Evolutionary conservation across 1,140 invertebrate species (phyloP).

Genomic region (Drosophila tristis): DNA sequence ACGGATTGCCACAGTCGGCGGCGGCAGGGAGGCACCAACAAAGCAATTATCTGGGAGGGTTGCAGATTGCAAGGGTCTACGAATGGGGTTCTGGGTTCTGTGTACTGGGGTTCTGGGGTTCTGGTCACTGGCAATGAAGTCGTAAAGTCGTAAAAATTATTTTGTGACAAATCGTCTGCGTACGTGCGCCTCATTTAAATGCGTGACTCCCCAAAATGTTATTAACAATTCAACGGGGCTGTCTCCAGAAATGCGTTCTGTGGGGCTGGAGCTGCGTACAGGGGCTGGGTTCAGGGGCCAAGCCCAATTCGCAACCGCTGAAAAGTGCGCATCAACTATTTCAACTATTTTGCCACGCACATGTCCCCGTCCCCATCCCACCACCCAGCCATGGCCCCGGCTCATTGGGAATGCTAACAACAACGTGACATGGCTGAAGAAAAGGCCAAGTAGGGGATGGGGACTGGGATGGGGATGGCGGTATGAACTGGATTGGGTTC

Average conservation of each 20-base stretch:
- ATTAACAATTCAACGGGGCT: slow-evolving; percentile 77
- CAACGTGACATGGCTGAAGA: slow-evolving; percentile 77
- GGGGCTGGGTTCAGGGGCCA: slow-evolving; percentile 60
- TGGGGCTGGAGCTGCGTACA: background rate
- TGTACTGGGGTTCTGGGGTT: slow-evolving; percentile 8
- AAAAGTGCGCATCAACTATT: slow-evolving; percentile 83
- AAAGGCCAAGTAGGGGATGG: slow-evolving; percentile 39
- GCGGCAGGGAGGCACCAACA: slow-evolving; percentile 22
- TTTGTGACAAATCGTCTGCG: slow-evolving; percentile 84
- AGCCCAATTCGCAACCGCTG: slow-evolving; percentile 72
- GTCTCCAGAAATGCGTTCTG: slow-evolving; percentile 8
- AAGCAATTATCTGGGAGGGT: slow-evolving; percentile 56
- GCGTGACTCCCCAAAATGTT: slow-evolving; percentile 70
- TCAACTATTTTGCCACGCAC: slow-evolving; percentile 81
- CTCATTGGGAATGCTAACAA: slow-evolving; percentile 69
- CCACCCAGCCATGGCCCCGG: background rate
- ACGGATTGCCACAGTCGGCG: slow-evolving; percentile 43
- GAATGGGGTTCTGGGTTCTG: background rate
- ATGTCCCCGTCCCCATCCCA: slow-evolving; percentile 45
- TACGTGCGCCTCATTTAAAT: slow-evolving; percentile 84
- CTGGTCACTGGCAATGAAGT: slow-evolving; percentile 74
- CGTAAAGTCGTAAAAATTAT: slow-evolving; percentile 84
- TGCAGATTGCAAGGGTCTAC: background rate
- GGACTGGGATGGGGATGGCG: background rate
- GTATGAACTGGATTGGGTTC: slow-evolving; percentile 58